Evolutionary conservation across 1,140 invertebrate genomes (phyloP).

Genomic region (Hydropsyche tenuis): DNA sequence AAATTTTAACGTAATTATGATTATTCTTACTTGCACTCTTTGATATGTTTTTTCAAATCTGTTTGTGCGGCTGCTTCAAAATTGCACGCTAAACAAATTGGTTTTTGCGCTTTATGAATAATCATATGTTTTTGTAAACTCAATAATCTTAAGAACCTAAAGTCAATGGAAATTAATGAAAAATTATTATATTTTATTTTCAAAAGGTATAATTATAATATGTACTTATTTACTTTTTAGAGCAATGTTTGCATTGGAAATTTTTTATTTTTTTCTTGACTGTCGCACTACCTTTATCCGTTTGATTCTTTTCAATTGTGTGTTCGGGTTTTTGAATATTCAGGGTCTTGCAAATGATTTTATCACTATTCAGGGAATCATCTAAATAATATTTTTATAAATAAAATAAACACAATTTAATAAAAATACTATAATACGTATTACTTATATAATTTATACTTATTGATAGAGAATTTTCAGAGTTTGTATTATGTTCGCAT

Average conservation of each 20-base stretch:
- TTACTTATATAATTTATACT: too few relatives aligned
- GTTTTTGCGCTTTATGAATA: background rate
- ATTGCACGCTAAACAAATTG: slow-evolving; percentile 26
- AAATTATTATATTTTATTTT: background rate
- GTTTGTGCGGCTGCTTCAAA: background rate
- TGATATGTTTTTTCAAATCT: slow-evolving; percentile 18
- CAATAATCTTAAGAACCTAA: slow-evolving; percentile 36
- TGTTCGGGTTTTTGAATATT: background rate
- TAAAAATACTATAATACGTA: too few relatives aligned
- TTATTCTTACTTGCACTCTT: slow-evolving; percentile 29
- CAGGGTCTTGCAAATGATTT: background rate
- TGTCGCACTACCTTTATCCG: background rate
- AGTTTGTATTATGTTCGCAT: too few relatives aligned
- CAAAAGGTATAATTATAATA: background rate
- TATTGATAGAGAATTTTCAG: too few relatives aligned
- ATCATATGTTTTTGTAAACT: slow-evolving; percentile 41
- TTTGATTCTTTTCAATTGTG: background rate
- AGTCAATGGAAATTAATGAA: background rate
- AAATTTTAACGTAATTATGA: background rate
- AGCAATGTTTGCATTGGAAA: background rate
- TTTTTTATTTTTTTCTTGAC: background rate
- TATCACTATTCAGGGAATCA: background rate
- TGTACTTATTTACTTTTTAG: background rate
- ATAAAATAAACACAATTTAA: too few relatives aligned
- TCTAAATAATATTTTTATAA: background rate